Base-by-base conservation (phyloP, 2,113 vertebrate genomes). In the Nettapus auritus region DNA sequence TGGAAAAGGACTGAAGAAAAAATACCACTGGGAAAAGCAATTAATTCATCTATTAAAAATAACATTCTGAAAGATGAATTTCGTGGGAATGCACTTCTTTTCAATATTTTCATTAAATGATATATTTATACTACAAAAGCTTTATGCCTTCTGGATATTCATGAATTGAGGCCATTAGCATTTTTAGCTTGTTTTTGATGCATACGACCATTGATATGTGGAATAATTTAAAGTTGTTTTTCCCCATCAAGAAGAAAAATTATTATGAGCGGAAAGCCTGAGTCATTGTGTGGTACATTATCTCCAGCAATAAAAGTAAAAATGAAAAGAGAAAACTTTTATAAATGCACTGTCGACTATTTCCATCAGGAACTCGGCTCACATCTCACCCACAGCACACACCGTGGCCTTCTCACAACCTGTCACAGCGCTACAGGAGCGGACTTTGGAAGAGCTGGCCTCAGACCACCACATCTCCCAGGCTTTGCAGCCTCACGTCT, bases 51-150 rank as follows among this genome's bases (percentile, higher is more conserved):
- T 95, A 93, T 89, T 96, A 93, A 96, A 94, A 94, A 88, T 75
- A 95, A 84, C 60, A 89, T 73, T 90, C 84, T 80, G 82, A 92
- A 88, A 85, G 69, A 95, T 82, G 29, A 80, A 89, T 89, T 95
- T 86, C 66, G 92, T 84, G 75, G 85, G 93, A 95, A 96, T 74
- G 63, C 21, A 71, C 62, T 90, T 85, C 80, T 70, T 90, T 92
- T 93, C 85, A 83, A 59, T 88, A 88, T 95, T 96, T 96, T 93
- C 86, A 92, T 91, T 96, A 96, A 94, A 91, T 80, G 56, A 93
- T 74, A 74, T 86, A 96, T 93, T 96, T 96, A 79, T 93, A 94
- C 77, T 76, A 89, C 68, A 92, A 96, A 92, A 85, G 88, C 53
- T 92, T 91, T 84, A 70, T 69, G 90, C 86, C 85, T 90, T 67